Evolutionary conservation across 2,888 invertebrate species (phyloP).

Genomic region (Acleris cristana): DNA sequence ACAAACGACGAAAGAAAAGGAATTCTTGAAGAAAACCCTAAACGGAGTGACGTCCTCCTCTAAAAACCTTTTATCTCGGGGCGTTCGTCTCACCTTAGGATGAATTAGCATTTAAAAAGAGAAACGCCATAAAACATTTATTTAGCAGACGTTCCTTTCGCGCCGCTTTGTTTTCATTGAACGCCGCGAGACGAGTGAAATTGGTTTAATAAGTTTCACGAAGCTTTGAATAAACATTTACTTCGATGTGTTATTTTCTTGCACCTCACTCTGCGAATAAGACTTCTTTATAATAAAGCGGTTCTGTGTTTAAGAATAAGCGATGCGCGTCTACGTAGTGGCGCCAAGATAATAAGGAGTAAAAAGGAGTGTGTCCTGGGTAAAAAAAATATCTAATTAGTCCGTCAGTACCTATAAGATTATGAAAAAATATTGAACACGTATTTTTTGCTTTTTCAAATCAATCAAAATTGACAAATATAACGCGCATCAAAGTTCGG

Average conservation of each 20-base stretch:
- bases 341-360: too few species aligned
- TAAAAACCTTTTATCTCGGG: conserved; percentile 35
- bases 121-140: conserved; percentile 60
- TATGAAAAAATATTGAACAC: too few species aligned
- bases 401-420: too few species aligned
- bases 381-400: too few species aligned
- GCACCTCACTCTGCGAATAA: conserved; percentile 17
- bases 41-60: conserved; percentile 17
- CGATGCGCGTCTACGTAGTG: too few species aligned
- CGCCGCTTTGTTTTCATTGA: conserved; percentile 51
- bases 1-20: not conserved
- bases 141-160: conserved; percentile 50
- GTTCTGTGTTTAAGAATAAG: not conserved
- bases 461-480: too few species aligned
- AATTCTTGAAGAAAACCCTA: not conserved
- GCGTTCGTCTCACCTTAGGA: conserved; percentile 41
- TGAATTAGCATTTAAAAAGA: conserved; percentile 61
- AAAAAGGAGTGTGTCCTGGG: too few species aligned
- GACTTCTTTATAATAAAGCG: conserved; percentile 2
- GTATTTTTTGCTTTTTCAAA: too few species aligned
- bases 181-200: conserved; percentile 52
- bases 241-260: conserved; percentile 43
- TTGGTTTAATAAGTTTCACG: conserved; percentile 55
- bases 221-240: conserved; percentile 50
- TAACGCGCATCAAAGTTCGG: too few species aligned